phyloP scores from a whole-genome alignment of 1,140 invertebrate species.

The Argopecten irradians region DNA sequence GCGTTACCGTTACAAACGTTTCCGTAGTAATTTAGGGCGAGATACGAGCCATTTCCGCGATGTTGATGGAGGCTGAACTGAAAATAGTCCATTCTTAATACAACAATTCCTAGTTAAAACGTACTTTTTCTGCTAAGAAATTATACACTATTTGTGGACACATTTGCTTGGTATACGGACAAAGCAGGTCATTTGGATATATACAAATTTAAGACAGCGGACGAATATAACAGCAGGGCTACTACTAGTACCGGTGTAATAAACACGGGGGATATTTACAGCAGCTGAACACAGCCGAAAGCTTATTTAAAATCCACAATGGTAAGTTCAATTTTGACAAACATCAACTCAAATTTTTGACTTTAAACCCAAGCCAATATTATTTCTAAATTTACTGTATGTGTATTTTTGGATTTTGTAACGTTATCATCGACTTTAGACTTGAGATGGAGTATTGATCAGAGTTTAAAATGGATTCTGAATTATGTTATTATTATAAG shows the following conservation, averaged over 20 bases:
- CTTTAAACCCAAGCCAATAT: not conserved
- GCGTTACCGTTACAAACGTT: slow-evolving; percentile 38
- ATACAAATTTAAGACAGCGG: not conserved
- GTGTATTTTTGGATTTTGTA: not conserved
- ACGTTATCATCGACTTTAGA: not conserved
- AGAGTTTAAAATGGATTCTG: no score
- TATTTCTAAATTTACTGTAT: not conserved
- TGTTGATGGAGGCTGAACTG: slow-evolving; percentile 31
- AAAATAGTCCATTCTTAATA: slow-evolving; percentile 29
- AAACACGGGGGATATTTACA: slow-evolving; percentile 7
- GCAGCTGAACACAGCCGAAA: not conserved
- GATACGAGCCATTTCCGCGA: slow-evolving; percentile 29
- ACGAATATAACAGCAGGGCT: not conserved
- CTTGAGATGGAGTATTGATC: no score
- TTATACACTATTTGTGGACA: not conserved
- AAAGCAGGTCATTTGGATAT: not conserved
- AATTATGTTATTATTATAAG: no score
- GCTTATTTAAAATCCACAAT: slow-evolving; percentile 18
- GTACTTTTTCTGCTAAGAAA: not conserved
- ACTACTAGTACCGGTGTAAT: slow-evolving; percentile 20
- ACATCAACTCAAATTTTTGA: not conserved
- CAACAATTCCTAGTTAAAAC: not conserved
- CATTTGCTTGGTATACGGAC: not conserved
- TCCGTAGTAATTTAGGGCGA: slow-evolving; percentile 35
- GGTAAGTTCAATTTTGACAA: not conserved